Evolutionary conservation across 1,140 invertebrate species (phyloP).

Genomic region (Bombus impatiens): DNA sequence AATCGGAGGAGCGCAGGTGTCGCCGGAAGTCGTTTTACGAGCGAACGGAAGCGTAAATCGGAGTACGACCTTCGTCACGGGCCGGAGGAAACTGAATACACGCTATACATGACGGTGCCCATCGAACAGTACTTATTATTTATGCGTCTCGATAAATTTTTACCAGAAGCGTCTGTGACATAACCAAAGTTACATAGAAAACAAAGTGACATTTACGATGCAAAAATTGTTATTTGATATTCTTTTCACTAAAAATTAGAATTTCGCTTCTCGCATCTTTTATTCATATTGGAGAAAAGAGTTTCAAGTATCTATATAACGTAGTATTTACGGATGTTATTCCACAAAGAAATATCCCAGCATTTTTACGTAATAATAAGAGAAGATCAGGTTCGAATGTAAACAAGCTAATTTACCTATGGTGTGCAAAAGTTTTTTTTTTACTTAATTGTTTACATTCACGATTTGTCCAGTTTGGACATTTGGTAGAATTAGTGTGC

Average conservation of each 20-base stretch:
- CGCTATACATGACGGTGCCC: conserved; percentile 27
- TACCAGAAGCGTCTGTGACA: neutral
- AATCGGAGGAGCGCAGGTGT: conserved; percentile 51
- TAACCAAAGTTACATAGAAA: neutral
- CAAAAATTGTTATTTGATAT: neutral
- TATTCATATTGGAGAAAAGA: no score
- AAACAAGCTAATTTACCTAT: no score
- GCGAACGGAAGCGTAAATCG: conserved; percentile 72
- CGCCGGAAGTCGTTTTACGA: conserved; percentile 67
- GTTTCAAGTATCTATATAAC: no score
- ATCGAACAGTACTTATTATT: neutral
- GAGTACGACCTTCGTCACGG: conserved; percentile 57
- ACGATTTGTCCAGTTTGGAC: no score
- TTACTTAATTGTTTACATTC: no score
- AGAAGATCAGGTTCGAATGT: no score
- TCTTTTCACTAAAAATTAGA: neutral
- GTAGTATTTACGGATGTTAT: no score
- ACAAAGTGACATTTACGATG: neutral
- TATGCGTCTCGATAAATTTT: conserved; percentile 47
- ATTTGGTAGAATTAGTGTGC: no score
- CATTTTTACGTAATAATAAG: no score
- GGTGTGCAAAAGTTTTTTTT: no score
- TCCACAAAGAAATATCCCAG: no score
- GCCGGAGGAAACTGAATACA: conserved; percentile 36
- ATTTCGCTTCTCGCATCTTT: no score